Evolutionary conservation across 2,113 vertebrate genomes (phyloP).

Genomic region (Ciconia boyciana): DNA sequence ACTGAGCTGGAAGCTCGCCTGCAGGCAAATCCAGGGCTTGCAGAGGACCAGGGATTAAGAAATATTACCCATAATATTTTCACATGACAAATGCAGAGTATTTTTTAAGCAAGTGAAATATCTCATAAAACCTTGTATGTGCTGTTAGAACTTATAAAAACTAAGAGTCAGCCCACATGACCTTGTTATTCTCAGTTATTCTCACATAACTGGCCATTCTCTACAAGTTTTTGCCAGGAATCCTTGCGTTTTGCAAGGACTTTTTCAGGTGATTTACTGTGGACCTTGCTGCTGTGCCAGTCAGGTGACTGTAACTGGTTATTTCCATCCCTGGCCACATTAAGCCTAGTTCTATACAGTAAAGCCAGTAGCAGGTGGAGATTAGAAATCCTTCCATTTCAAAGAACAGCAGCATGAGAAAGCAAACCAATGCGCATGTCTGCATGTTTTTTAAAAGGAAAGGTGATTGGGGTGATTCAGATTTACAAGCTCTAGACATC

Average conservation of each 20-base stretch:
- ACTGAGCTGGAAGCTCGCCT: not conserved
- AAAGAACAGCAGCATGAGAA: not conserved
- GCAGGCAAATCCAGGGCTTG: not conserved
- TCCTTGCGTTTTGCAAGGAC: rapidly evolving
- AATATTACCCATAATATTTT: rapidly evolving
- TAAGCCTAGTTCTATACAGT: not conserved
- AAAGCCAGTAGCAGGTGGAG: not conserved
- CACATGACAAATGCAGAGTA: not conserved
- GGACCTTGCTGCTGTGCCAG: not conserved
- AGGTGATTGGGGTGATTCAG: rapidly evolving
- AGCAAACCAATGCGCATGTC: rapidly evolving
- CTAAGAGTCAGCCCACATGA: not conserved
- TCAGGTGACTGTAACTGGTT: not conserved
- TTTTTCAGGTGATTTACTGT: not conserved
- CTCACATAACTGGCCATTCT: not conserved
- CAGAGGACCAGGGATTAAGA: not conserved
- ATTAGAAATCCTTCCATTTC: not conserved
- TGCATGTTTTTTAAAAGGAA: not conserved
- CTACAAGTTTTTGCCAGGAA: not conserved
- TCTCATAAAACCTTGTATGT: not conserved
- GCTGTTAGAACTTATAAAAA: not conserved
- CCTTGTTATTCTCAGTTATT: rapidly evolving
- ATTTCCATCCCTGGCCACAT: not conserved
- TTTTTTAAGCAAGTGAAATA: not conserved
- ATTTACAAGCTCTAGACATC: not conserved